Base-by-base conservation (phyloP, 2,797 vertebrate species). In the Momotus momota region DNA sequence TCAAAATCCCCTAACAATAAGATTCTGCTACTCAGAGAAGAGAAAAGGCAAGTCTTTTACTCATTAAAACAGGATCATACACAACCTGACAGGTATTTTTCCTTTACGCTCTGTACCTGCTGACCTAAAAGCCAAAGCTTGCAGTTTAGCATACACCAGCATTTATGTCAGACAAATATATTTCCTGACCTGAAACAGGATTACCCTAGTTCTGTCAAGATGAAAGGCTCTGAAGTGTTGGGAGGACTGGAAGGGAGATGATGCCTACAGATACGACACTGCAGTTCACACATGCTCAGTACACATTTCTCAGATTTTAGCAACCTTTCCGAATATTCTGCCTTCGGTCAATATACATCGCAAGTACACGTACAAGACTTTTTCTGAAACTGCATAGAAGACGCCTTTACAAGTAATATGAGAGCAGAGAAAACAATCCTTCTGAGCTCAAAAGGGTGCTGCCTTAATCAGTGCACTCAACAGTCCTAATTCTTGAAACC, bases 141-240 rank as follows among this genome's bases (percentile, higher is more conserved):
- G 70, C 81, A 91, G 73, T 93, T 77, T 22, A 92, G 67, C 94
- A 83, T 52, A 89, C 61, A 73, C 94, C 88, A 95, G 89, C 93
- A 88, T 71, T 92, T 80, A 54, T 88, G 84, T 91, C 89, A 93
- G 71, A 85, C 86, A 89, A 87, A 89, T 60, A 75, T 17, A 46
- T 5, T 89, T 81, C 93, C 81, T 82, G 88, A 95, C 90, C 88
- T 95, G 86, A 86, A 96, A 95, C n/a, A 66, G 86, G 95, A 96
- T 94, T 96, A 96, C 88, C 93, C 95, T 79, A 96, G 82, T 95
- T 97, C 92, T 93, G 95, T 93, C 93, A 96, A 71, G 84, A 96
- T 94, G 52, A 95, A 94, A 94, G 79, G 52, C 83, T 74, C 16
- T 85, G 55, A 93, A 78, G 64, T 55, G 72, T 49, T 35, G 64